phyloP scores from a whole-genome alignment of 2,888 invertebrate genomes.

The Uloborus plumipes region DNA sequence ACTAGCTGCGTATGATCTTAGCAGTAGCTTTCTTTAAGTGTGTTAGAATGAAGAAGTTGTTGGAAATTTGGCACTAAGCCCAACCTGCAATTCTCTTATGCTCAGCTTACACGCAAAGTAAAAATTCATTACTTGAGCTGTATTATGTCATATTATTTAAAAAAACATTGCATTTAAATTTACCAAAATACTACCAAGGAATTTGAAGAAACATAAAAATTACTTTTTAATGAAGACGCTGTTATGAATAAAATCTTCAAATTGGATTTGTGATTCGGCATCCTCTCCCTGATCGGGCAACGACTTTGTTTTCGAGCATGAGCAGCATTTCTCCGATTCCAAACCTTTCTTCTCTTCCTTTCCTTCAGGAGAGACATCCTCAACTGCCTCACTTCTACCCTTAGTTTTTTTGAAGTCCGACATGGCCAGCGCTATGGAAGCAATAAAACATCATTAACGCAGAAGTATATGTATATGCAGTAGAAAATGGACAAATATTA shows the following conservation, averaged over 20 bases:
- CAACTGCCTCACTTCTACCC: constrained; percentile 20
- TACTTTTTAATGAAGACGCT: constrained; percentile 77
- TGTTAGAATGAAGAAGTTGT: too few species aligned
- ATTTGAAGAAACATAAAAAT: background rate
- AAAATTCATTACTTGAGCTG: too few species aligned
- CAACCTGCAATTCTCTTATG: too few species aligned
- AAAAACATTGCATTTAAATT: too few species aligned
- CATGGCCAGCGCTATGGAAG: constrained; percentile 44
- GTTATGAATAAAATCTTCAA: constrained; percentile 87
- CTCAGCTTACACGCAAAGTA: too few species aligned
- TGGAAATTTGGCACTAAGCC: too few species aligned
- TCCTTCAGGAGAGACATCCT: constrained; percentile 20
- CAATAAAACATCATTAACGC: background rate
- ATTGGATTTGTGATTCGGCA: constrained; percentile 78
- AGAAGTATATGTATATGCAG: background rate
- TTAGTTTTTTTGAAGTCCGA: constrained; percentile 39
- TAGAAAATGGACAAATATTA: background rate
- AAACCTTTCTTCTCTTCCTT: constrained; percentile 18
- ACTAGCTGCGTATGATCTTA: too few species aligned
- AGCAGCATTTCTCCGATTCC: constrained; percentile 67
- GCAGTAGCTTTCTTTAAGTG: too few species aligned
- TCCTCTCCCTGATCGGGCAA: constrained; percentile 75
- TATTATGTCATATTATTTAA: too few species aligned
- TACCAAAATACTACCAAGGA: too few species aligned
- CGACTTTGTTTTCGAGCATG: constrained; percentile 70